These are phyloP conservation scores for Asteroscopus sphinx DNA, from an alignment of 2,888 invertebrate species.

Conservation along the genomic window DNA sequence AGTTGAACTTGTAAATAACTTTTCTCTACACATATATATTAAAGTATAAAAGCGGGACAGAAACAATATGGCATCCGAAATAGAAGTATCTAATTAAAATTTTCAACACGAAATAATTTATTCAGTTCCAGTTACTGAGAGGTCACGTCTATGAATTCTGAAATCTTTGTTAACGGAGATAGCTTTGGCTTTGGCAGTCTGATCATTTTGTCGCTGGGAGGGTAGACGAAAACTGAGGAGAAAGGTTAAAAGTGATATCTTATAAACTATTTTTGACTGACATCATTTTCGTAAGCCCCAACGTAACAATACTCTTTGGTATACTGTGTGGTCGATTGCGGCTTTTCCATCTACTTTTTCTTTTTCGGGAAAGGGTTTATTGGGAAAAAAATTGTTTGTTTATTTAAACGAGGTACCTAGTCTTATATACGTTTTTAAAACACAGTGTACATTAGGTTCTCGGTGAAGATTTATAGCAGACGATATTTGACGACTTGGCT, in stretches of 20 bases:
- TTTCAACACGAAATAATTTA: conserved; percentile 29
- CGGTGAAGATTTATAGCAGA: conserved; percentile 55
- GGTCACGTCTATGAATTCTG: conserved; percentile 22
- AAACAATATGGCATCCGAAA: conserved; percentile 51
- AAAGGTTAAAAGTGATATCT: conserved; percentile 18
- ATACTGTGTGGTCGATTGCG: conserved; percentile 18
- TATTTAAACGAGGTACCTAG: conserved; percentile 25
- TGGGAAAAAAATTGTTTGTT: conserved; percentile 37
- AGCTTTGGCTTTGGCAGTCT: conserved; percentile 34
- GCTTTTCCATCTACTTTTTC: conserved; percentile 35
- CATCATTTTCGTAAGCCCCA: conserved; percentile 19
- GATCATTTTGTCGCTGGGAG: conserved; percentile 27
- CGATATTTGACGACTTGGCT: conserved; percentile 57
- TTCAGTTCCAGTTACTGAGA: conserved; percentile 21
- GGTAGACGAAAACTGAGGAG: conserved; percentile 9
- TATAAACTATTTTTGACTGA: conserved; percentile 17
- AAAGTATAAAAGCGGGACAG: conserved; percentile 46
- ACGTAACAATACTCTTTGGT: conserved; percentile 29
- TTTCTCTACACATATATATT: conserved; percentile 52
- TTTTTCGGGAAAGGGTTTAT: conserved; percentile 30
- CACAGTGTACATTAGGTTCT: conserved; percentile 37
- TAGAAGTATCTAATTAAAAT: conserved; percentile 48
- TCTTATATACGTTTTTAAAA: conserved; percentile 31
- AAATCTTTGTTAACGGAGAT: conserved; percentile 41
- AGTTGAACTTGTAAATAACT: conserved; percentile 60